Evolutionary conservation across 2,113 vertebrate species (phyloP), one percentile per base, ranked within the genome.

Genomic region (Prionailurus viverrinus): DNA sequence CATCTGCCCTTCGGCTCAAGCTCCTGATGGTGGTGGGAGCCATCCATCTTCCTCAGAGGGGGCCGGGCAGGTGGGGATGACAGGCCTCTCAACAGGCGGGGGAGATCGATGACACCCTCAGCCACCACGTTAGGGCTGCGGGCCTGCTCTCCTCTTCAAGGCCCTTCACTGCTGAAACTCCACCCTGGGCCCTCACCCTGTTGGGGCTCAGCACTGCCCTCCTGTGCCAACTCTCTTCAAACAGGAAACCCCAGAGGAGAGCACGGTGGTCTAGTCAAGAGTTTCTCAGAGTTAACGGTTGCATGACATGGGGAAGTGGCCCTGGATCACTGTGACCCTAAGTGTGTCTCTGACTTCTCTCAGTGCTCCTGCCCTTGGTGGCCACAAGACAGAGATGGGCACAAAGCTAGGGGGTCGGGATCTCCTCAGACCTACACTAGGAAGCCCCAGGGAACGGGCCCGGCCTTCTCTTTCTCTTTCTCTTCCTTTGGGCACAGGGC

Each of bases 1-100:
- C 58, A 7, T 39, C 31, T 39, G 18, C 9, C 51, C 36, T 7
- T 16, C 0, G 0, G 29, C 82, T 80, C 39, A 10, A 63, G 65
- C 13, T 39, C 27, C 8, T 0, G 3, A 33, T 31, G 39, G 16
- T 51, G 39, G 19, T 45, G 12, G 80, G 21, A 86, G 27, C 15
- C 78, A 68, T 93, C 55, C 8, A 1, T 83, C 87, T 93, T 96
- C 27, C 68, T 90, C 12, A 1, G 31, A 65, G 58, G 51, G 80
- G 36, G 55, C 48, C 53, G 71, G 68, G 23, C 4, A 41, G 5
- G 16, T 15, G 63, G n/a, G 36, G 73, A 45, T 0, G 29, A n/a
- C 19, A 27, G 65, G 25, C 41, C 3, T 0, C 21, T 9, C 0
- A 0, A 11, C 39, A 41, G 39, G 33, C 4, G 1, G 29, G 45